Base-by-base conservation (phyloP, 2,797 vertebrate genomes). In the Dipus sagitta region DNA sequence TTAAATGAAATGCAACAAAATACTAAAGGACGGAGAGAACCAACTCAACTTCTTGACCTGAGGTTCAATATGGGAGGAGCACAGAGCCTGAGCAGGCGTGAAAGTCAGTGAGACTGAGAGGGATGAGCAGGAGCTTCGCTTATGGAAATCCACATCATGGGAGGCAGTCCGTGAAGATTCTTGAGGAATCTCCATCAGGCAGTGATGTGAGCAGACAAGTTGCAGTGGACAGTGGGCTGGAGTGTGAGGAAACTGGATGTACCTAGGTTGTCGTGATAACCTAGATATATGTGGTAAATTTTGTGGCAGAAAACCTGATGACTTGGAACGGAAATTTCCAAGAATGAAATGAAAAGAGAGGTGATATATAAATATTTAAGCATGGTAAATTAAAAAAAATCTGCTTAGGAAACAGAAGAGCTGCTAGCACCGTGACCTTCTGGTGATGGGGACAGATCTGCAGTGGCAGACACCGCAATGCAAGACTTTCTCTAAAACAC, bases 291-390 rank as follows among this genome's bases (percentile, higher is more conserved):
- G 52, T 67, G 60, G 30, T n/a, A 71, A 78, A 85, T 82, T 90
- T 42, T n/a, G 54, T 34, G 34, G 75, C 34, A 28, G 79, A 82
- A 92, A 93, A 82, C n/a, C 58, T 77, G 32, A 28, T 85, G 80
- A 64, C 72, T 75, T 4, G 32, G 30, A 94, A 76, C 1, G 13
- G 75, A 17, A 81, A 17, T 34, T 52, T 88, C 34, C 47, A 54
- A 94, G 74, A 60, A 91, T 28, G 70, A 93, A 26, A 81, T 42
- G 21, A 78, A 93, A 93, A 30, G 62, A 65, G 68, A 87, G 23
- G 24, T 15, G 9, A 62, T 15, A 0, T 75, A 68, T 65, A 70
- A 77, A 89, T 38, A 87, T 86, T 32, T 81, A 74, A 94, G 23
- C 89, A n/a, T 1, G 4, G 1, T 4, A 78, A 20, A 90, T 64